A percentile compares a stretch with the other conserved stretches of the same genome.
phyloP scores from a whole-genome alignment of 2,113 vertebrate species.

The Pachyramphus minor region DNA sequence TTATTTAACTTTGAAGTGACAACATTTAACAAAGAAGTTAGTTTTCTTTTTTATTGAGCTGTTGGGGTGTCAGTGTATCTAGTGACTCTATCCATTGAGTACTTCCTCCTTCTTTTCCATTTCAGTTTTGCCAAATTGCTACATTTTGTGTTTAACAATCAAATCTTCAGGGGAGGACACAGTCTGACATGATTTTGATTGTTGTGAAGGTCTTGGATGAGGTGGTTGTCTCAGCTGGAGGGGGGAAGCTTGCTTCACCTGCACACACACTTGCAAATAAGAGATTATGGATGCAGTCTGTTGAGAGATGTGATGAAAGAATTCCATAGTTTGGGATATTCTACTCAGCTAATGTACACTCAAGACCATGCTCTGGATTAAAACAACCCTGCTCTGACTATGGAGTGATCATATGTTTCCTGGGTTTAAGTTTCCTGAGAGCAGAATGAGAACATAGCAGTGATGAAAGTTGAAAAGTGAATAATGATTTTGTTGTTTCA shows the following conservation, averaged over 20 bases:
- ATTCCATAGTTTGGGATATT: not conserved
- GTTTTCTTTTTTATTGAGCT: not conserved
- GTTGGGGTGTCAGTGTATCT: not conserved
- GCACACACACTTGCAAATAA: accelerated
- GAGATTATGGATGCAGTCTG: not conserved
- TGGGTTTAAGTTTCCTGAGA: not conserved
- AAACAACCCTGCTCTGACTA: not conserved
- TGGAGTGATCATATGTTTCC: not conserved
- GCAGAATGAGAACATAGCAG: not conserved
- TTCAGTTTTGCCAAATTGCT: not conserved
- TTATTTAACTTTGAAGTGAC: not conserved
- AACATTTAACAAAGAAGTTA: not conserved
- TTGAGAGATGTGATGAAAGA: not conserved
- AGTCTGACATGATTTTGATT: not conserved
- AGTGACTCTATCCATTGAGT: not conserved
- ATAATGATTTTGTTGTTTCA: not conserved
- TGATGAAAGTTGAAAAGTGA: not conserved
- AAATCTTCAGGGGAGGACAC: not conserved
- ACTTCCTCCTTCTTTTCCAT: not conserved
- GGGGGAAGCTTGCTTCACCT: not conserved
- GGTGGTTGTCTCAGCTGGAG: not conserved
- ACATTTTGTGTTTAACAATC: not conserved
- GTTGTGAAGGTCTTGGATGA: not conserved
- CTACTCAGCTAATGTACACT: not conserved
- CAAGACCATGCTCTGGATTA: not conserved